phyloP scores from a whole-genome alignment of 2,797 vertebrate species.

The Lagodon rhomboides region DNA sequence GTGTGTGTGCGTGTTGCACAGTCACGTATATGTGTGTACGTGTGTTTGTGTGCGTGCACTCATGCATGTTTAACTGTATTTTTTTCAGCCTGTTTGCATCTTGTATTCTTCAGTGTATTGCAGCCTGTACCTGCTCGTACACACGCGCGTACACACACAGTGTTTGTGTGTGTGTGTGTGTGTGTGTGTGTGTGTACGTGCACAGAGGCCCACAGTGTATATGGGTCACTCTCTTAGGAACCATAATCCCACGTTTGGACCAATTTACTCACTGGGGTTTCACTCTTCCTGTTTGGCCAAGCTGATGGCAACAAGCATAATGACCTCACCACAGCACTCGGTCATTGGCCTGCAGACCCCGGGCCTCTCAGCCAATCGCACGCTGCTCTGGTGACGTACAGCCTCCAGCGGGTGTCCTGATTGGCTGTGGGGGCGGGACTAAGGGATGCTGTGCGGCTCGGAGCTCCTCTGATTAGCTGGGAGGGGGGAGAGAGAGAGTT shows the following conservation, averaged over 20 bases:
- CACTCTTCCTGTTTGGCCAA: conserved; percentile 82
- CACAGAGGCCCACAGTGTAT: conserved; percentile 56
- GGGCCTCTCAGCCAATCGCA: conserved; percentile 80
- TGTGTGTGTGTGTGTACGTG: conserved; percentile 34
- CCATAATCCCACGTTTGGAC: conserved; percentile 72
- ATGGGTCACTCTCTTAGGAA: conserved; percentile 73
- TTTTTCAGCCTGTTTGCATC: conserved; percentile 30
- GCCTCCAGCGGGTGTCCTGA: conserved; percentile 54
- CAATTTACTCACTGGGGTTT: conserved; percentile 74
- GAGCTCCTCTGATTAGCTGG: conserved; percentile 84
- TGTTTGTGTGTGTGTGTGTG: conserved; percentile 28
- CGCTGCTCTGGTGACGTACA: conserved; percentile 82
- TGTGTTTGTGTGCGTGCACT: conserved; percentile 19
- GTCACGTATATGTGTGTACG: not conserved
- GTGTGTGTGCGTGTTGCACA: conserved; percentile 15
- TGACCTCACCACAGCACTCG: conserved; percentile 87
- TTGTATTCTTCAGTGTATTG: conserved; percentile 25
- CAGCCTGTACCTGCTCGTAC: conserved; percentile 29
- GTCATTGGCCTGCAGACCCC: conserved; percentile 83
- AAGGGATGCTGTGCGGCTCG: conserved; percentile 11
- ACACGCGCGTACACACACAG: not conserved
- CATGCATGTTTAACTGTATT: conserved; percentile 2
- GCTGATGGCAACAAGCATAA: conserved; percentile 87
- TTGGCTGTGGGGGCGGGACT: conserved; percentile 80
- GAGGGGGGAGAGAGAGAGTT: conserved; percentile 32